Conservation (phyloP, 2,888 invertebrate species). For the Norana najaformis region DNA sequence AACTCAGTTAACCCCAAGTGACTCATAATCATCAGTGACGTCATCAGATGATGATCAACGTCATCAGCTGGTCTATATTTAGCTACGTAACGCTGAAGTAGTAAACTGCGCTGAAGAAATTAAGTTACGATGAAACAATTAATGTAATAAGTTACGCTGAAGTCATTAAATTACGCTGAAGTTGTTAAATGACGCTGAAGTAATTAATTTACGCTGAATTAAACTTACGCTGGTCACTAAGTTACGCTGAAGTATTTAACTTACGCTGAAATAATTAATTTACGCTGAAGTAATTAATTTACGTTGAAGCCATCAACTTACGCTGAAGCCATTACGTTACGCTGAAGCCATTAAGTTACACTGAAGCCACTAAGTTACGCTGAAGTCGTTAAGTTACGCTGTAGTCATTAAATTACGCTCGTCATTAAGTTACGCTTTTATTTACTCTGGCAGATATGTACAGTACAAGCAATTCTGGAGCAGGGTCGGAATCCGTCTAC, state of each 20-base stretch:
- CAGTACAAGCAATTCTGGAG: constrained; percentile 18
- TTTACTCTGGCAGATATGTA: not conserved
- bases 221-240: no score
- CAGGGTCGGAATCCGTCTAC: constrained; percentile 8
- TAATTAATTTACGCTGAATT: no score
- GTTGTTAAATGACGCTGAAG: not conserved
- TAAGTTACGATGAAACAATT: not conserved
- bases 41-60: no score
- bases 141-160: not conserved
- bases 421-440: not conserved
- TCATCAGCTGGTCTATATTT: no score
- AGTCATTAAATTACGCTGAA: not conserved
- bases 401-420: not conserved
- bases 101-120: no score
- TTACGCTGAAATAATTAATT: no score
- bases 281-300: not conserved
- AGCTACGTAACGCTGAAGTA: not conserved
- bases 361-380: not conserved
- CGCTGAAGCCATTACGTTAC: not conserved
- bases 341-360: not conserved
- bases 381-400: not conserved
- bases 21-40: no score
- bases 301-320: not conserved
- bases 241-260: not conserved
- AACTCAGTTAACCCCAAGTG: no score